These are phyloP conservation scores for Paedocypris sp. DNA, from an alignment of 2,113 vertebrate genomes.

Conservation along the genomic window DNA sequence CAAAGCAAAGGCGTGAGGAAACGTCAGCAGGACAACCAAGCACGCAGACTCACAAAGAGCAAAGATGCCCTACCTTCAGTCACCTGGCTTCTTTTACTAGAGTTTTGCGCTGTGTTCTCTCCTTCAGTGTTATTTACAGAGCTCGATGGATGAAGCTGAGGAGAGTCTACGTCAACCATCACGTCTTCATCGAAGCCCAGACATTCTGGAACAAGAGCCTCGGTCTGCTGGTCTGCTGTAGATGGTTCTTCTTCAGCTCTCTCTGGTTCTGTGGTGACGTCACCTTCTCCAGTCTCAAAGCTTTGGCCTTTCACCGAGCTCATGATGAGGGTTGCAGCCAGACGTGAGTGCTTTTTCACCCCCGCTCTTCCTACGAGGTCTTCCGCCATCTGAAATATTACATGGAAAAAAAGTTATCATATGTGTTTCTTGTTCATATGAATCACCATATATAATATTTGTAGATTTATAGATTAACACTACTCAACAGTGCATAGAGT, in stretches of 20 bases:
- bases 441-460: no score
- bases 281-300: neutral
- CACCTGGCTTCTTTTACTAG: neutral
- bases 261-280: neutral
- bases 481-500: no score
- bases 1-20: neutral
- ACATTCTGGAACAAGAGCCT: neutral
- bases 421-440: no score
- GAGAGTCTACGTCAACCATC: neutral
- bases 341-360: constrained; percentile 23
- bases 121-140: no score
- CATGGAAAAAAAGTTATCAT: no score
- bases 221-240: neutral
- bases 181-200: neutral
- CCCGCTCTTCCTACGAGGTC: constrained; percentile 2
- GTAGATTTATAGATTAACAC: no score
- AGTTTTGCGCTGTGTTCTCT: no score
- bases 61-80: constrained; percentile 44
- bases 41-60: no score
- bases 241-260: neutral
- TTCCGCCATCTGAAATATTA: constrained; percentile 2
- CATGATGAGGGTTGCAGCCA: constrained; percentile 32
- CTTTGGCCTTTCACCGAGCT: no score
- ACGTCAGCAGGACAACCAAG: neutral
- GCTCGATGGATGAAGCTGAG: no score